Conservation (phyloP, 2,888 invertebrate species). For the Drosophila ezoana region DNA sequence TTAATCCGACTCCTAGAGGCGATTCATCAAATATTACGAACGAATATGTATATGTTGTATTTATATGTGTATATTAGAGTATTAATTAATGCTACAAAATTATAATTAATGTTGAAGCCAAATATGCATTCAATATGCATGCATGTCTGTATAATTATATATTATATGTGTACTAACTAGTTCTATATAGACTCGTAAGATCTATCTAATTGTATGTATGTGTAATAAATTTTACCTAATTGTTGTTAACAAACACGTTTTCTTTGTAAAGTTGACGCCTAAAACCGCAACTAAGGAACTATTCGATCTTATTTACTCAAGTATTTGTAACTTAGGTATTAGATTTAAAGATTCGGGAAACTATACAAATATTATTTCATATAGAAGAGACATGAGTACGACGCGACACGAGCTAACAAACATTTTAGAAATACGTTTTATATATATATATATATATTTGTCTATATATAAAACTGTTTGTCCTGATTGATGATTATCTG, state of each 20-base stretch:
- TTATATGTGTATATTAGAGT: conserved; percentile 33
- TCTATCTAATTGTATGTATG: conserved; percentile 26
- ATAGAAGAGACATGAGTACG: too few species aligned
- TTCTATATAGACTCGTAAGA: conserved; percentile 22
- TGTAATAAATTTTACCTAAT: conserved; percentile 38
- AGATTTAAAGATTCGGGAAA: neutral
- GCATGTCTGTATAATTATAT: conserved; percentile 4
- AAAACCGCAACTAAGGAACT: neutral
- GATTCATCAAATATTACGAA: conserved; percentile 2
- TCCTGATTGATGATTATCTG: too few species aligned
- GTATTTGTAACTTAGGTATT: neutral
- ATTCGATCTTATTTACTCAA: neutral
- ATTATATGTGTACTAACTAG: conserved; percentile 20
- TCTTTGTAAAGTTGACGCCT: neutral
- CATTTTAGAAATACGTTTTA: too few species aligned
- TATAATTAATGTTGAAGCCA: conserved; percentile 21
- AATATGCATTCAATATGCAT: conserved; percentile 9
- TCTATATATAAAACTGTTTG: too few species aligned
- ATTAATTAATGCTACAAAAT: conserved; percentile 2
- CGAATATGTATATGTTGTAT: conserved; percentile 28
- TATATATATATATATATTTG: too few species aligned
- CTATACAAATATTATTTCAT: neutral
- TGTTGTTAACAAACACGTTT: conserved; percentile 8
- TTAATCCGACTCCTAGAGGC: conserved; percentile 8
- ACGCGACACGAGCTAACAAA: too few species aligned